Evolutionary conservation across 1,140 invertebrate genomes (phyloP), one percentile per base, ranked within the genome.

Genomic region (Pinna nobilis): DNA sequence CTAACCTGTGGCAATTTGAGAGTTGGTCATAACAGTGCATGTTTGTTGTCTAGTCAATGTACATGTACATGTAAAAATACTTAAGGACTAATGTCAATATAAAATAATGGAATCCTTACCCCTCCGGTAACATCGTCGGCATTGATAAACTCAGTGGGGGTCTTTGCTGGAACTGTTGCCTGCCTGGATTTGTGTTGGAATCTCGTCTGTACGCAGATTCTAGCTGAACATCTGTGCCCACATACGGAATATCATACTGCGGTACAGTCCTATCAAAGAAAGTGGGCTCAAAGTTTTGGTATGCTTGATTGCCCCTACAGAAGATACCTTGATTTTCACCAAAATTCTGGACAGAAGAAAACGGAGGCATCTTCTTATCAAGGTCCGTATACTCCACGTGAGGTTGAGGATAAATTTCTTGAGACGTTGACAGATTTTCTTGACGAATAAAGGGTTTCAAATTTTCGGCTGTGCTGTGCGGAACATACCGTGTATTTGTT

Each of bases 91-190:
- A 20, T 15, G 39, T 9, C 37, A 65, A 20, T 33, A 18, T 23
- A 20, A 47, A 18, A 6, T 47, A 23, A 7, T 47, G 25, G 5
- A 20, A 49, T 63, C 50, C 73, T 71, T 82, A 87, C 84, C 82
- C 80, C 41, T 86, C 83, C 37, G 82, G 57, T 2, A 75, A 80
- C 35, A 53, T 66, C 18, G 82, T 72, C 28, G 84, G 81, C 49
- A 84, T 82, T 25, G 84, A 79, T 32, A 87, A 83, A 9, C 82
- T 84, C n/a, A 87, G 71, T 13, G 84, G 82, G 1, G 84, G 83
- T 28, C 86, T 65, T 20, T 82, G 76, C 33, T 79, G 63, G 47
- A 80, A 80, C 47, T 80, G 80, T 60, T 81, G 77, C 32, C 76
- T 67, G n/a, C n/a, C 25, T 70, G 66, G 66, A 79, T 71, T 41